Evolutionary conservation across 2,797 vertebrate genomes (phyloP).

Genomic region (Cottoperca gobio): DNA sequence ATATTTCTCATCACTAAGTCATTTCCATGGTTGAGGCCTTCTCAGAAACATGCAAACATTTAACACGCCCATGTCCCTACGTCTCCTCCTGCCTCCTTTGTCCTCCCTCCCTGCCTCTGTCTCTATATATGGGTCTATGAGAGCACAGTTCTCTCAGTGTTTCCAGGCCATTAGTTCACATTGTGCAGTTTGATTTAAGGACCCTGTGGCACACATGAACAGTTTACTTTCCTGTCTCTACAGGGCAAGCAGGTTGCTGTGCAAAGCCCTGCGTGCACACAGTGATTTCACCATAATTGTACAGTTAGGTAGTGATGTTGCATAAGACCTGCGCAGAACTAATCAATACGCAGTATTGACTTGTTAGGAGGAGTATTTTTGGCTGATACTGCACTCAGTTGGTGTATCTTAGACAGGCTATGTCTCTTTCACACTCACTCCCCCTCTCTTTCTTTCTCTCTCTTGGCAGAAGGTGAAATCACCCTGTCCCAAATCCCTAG

Average conservation of each 20-base stretch:
- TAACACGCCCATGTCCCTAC: conserved; percentile 21
- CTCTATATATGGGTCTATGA: conserved; percentile 38
- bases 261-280: conserved; percentile 40
- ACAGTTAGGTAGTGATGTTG: conserved; percentile 68
- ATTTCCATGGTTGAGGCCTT: conserved; percentile 31
- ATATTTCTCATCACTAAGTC: conserved; percentile 32
- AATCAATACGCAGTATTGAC: conserved; percentile 74
- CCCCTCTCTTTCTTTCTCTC: conserved; percentile 19
- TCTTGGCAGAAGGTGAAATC: conserved; percentile 55
- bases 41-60: conserved; percentile 44
- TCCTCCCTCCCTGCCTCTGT: conserved; percentile 11
- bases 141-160: conserved; percentile 39
- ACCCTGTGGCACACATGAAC: conserved; percentile 53
- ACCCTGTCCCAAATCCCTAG: conserved; percentile 56
- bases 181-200: conserved; percentile 64
- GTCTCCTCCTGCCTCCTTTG: conserved; percentile 18
- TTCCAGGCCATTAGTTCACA: conserved; percentile 59
- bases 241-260: conserved; percentile 38
- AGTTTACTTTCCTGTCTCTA: conserved; percentile 53
- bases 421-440: conserved; percentile 31
- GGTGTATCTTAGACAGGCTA: conserved; percentile 41
- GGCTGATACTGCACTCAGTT: conserved; percentile 59
- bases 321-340: conserved; percentile 59
- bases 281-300: conserved; percentile 62
- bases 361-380: conserved; percentile 67